Base-by-base conservation (phyloP, 2,888 invertebrate species). In the Dynastes tityus region DNA sequence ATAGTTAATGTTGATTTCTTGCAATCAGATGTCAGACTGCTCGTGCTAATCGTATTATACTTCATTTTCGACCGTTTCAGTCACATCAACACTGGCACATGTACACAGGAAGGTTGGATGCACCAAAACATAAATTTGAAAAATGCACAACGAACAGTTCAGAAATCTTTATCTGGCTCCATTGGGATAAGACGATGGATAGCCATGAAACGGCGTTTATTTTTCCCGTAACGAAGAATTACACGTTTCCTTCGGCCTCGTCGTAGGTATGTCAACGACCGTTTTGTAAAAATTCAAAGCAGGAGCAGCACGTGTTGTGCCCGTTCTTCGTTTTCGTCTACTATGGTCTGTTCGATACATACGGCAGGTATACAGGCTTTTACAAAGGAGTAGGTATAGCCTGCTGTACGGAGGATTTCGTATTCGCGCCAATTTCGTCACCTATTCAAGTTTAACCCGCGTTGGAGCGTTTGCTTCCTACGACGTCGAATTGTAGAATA, bases 1-100 rank as follows among this genome's bases (percentile, higher is more conserved):
- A 93, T 92, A 84, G 93, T 93, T 80, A 93, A 90, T 80, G 92
- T 92, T 64, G 93, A 92, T 84, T 93, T 92, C 85, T 92, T 93
- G 84, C 91, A 91, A 85, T 93, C 93, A 86, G 91, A 91, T 86
- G 92, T 91, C 85, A 93, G 91, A 88, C 92, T 93, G 88, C 92
- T 92, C 82, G 92, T 92, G 84, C 93, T 91, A 37, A 93, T 91
- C 83, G 92, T 91, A 82, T 92, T 91, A 88, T 92, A 92, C 90
- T 92, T 92, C 92, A 92, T 89, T 64, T 63, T 78, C 40, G 53
- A 29, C 71, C 63, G 11, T 45, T 63, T 45, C 22, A 16, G 45
- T 55, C 51, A 76, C 76, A 65, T 76, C 16, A 65, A 65, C 67
- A 67, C 65, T 65, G 37, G 55, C 67, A 76, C 65, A 67, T 11